phyloP scores from a whole-genome alignment of 2,797 vertebrate species.

The Falco columbarius region DNA sequence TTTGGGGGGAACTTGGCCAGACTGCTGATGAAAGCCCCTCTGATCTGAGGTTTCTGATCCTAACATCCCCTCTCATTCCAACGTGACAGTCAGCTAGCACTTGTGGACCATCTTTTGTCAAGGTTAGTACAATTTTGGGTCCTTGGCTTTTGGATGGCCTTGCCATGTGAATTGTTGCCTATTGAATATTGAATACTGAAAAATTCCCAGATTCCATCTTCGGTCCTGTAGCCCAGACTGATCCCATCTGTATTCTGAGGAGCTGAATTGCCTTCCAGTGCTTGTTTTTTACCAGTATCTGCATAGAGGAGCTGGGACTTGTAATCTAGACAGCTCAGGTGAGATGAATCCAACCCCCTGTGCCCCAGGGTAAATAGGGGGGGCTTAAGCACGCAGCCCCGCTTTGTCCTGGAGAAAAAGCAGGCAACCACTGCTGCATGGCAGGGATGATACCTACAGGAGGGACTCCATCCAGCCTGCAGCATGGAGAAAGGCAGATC shows the following conservation, averaged over 20 bases:
- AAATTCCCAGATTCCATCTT: neutral
- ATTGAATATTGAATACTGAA: neutral
- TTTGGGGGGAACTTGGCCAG: neutral
- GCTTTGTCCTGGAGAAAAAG: neutral
- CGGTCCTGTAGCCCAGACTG: too few species aligned
- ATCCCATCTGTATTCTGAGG: neutral
- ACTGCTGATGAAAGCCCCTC: neutral
- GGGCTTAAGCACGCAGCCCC: too few species aligned
- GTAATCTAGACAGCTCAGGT: neutral
- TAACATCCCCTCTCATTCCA: rapidly evolving
- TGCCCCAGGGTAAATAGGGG: neutral
- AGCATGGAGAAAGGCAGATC: neutral
- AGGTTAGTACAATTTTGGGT: neutral
- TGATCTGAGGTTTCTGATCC: neutral
- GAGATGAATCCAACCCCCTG: neutral
- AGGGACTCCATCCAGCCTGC: neutral
- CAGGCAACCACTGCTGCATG: neutral
- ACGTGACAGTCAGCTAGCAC: rapidly evolving
- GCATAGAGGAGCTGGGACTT: neutral
- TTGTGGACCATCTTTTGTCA: neutral
- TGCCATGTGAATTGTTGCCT: neutral
- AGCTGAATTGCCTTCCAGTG: neutral
- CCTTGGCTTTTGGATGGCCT: neutral
- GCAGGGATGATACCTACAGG: neutral
- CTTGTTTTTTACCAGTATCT: neutral